Evolutionary conservation across 1,140 invertebrate species (phyloP).

Genomic region (Scaptomyza hsui): DNA sequence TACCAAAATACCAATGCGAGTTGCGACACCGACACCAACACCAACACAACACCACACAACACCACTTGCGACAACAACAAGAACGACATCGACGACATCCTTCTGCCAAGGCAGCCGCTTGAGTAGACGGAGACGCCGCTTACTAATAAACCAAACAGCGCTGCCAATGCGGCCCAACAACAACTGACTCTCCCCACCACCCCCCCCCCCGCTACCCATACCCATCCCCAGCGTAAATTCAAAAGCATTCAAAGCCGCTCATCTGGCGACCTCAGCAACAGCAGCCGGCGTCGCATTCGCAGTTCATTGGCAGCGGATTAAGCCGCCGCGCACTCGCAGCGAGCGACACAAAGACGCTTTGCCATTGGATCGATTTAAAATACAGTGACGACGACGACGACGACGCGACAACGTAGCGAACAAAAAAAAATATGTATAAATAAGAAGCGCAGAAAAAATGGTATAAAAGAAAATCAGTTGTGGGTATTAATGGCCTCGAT

Average conservation of each 20-base stretch:
- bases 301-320: slow-evolving; percentile 83
- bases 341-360: slow-evolving; percentile 73
- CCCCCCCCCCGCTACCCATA: slow-evolving; percentile 14
- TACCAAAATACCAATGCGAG: slow-evolving; percentile 77
- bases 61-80: background rate
- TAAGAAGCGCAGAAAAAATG: slow-evolving; percentile 13
- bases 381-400: slow-evolving; percentile 39
- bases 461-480: slow-evolving; percentile 69
- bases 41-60: slow-evolving; percentile 23
- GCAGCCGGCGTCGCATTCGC: slow-evolving; percentile 45
- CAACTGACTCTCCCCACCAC: slow-evolving; percentile 23
- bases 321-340: slow-evolving; percentile 69
- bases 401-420: background rate
- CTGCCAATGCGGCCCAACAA: background rate
- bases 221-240: slow-evolving; percentile 21
- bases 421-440: slow-evolving; percentile 1
- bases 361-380: slow-evolving; percentile 83
- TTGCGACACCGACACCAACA: slow-evolving; percentile 26
- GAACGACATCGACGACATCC: slow-evolving; percentile 53
- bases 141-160: slow-evolving; percentile 68
- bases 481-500: slow-evolving; percentile 72
- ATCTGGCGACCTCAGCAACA: slow-evolving; percentile 57
- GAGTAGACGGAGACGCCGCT: slow-evolving; percentile 35
- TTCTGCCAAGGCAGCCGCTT: slow-evolving; percentile 49
- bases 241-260: slow-evolving; percentile 65